Percentiles rank a stretch among this genome's conserved stretches.
Evolutionary conservation across 2,888 invertebrate genomes (phyloP).

Genomic region (Tetanocera ferruginea): DNA sequence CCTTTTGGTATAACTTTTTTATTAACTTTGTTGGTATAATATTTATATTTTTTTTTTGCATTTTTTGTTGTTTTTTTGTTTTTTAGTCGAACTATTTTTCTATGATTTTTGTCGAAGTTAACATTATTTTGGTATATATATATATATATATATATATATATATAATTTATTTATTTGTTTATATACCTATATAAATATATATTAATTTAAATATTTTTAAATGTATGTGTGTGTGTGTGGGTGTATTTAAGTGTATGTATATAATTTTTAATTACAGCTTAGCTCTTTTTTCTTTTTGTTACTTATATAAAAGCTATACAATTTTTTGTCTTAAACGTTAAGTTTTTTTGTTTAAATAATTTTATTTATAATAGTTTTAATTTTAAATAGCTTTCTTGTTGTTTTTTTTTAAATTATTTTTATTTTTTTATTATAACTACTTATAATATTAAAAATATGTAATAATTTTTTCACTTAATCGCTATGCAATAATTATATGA

Average conservation of each 20-base stretch:
- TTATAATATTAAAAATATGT: not conserved
- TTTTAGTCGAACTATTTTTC: not conserved
- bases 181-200: not conserved
- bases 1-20: constrained; percentile 1
- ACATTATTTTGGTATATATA: not conserved
- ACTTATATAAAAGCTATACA: constrained; percentile 14
- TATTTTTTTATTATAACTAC: not conserved
- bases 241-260: not conserved
- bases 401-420: not conserved
- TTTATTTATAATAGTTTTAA: not conserved
- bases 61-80: not conserved
- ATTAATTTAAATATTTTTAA: not conserved
- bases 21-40: not conserved
- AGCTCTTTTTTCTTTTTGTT: constrained; percentile 44
- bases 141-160: constrained; percentile 24
- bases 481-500: not conserved
- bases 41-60: not conserved
- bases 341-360: not conserved
- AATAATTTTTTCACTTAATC: constrained; percentile 2
- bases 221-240: constrained; percentile 17
- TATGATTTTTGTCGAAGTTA: not conserved
- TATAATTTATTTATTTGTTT: not conserved
- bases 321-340: not conserved
- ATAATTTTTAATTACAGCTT: constrained; percentile 39
- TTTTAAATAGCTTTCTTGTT: not conserved